phyloP scores from a whole-genome alignment of 2,113 vertebrate species.

The Poecilia latipinna region DNA sequence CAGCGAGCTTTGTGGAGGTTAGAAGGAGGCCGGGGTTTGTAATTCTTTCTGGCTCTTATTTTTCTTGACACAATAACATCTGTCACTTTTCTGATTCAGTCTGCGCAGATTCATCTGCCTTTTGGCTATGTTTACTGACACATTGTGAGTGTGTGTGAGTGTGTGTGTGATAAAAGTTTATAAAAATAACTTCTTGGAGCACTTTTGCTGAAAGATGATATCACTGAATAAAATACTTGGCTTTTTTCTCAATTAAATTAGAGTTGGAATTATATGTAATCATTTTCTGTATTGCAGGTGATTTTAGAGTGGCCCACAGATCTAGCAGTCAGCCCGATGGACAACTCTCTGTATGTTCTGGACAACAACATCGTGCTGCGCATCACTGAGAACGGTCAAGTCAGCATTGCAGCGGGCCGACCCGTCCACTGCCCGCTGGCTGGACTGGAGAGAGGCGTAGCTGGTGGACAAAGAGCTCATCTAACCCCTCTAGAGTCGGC shows the following conservation, averaged over 20 bases:
- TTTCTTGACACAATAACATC: slow-evolving; percentile 15
- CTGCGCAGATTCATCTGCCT: slow-evolving; percentile 1
- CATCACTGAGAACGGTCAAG: slow-evolving; percentile 94
- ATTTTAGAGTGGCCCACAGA: slow-evolving; percentile 98
- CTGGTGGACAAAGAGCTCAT: slow-evolving; percentile 85
- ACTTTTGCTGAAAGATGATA: not conserved
- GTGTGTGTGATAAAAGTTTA: not conserved
- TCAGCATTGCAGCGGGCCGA: slow-evolving; percentile 91
- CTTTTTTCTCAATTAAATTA: not conserved
- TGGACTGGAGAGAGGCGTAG: slow-evolving; percentile 81
- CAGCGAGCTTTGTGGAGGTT: slow-evolving; percentile 16
- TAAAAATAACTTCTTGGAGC: not conserved
- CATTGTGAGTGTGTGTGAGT: not conserved
- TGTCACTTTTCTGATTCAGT: not conserved
- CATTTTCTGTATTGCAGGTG: slow-evolving; percentile 80
- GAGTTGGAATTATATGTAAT: not conserved
- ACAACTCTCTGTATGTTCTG: slow-evolving; percentile 95
- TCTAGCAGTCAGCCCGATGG: slow-evolving; percentile 95
- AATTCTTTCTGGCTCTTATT: slow-evolving; percentile 4
- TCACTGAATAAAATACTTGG: not conserved
- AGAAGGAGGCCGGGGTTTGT: slow-evolving; percentile 2
- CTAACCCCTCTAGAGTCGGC: slow-evolving; percentile 92
- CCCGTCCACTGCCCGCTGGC: slow-evolving; percentile 94
- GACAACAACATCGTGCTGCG: slow-evolving; percentile 96
- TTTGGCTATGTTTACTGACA: not conserved